These are phyloP conservation scores for Wiebesia pumilae DNA, from an alignment of 1,140 invertebrate genomes.

Conservation along the genomic window DNA sequence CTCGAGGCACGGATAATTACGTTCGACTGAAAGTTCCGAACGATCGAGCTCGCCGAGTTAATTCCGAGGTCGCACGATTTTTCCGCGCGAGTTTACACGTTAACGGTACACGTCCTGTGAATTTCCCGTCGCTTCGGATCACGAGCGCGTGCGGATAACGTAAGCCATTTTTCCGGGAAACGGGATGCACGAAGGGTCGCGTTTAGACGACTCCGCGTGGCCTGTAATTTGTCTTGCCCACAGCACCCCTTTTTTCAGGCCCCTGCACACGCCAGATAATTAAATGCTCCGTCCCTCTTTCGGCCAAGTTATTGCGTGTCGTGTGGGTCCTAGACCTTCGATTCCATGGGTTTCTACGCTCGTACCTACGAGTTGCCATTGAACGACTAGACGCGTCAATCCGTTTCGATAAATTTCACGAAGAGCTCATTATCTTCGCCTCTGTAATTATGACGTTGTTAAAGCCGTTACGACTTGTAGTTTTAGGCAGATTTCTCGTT, in stretches of 20 bases:
- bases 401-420: neutral
- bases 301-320: too few species aligned
- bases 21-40: too few species aligned
- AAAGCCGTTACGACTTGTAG: neutral
- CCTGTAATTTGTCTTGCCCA: neutral
- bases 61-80: too few species aligned
- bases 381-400: neutral
- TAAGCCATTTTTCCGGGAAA: neutral
- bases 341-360: too few species aligned
- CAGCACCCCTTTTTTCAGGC: neutral
- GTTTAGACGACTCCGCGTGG: neutral
- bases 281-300: neutral
- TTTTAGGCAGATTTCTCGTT: constrained; percentile 20
- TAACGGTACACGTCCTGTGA: too few species aligned
- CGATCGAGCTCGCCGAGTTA: too few species aligned
- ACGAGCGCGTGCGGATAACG: neutral
- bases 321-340: too few species aligned
- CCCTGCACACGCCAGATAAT: neutral
- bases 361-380: neutral
- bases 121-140: neutral
- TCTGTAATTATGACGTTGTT: neutral
- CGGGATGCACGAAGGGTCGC: neutral
- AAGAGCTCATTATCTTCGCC: neutral
- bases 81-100: too few species aligned
- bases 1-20: too few species aligned